Percentiles rank a stretch among this genome's conserved stretches.
These are phyloP conservation scores for Oreotragus oreotragus DNA, from an alignment of 2,113 vertebrate genomes.

Conservation along the genomic window DNA sequence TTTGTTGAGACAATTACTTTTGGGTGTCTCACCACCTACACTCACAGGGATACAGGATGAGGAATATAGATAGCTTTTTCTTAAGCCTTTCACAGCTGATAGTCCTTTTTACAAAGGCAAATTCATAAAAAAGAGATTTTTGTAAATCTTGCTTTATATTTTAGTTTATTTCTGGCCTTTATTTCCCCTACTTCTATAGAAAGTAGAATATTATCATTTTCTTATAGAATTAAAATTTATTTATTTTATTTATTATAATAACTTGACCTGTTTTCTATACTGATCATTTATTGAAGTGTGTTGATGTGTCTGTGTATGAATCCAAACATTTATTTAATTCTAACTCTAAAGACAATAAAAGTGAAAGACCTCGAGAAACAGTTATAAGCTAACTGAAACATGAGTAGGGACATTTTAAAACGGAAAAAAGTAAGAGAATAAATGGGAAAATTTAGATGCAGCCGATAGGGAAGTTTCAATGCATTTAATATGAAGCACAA, in stretches of 20 bases:
- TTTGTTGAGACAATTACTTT: neutral
- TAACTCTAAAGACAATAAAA: neutral
- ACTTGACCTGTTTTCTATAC: neutral
- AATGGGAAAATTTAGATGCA: neutral
- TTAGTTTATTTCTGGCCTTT: constrained; percentile 9
- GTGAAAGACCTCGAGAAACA: neutral
- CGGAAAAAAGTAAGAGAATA: neutral
- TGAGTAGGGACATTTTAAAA: neutral
- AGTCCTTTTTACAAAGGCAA: neutral
- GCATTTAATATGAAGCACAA: constrained; percentile 1
- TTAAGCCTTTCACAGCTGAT: neutral
- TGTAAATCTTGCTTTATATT: neutral
- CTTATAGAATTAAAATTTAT: neutral
- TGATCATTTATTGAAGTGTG: neutral
- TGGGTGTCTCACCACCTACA: neutral
- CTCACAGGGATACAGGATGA: neutral
- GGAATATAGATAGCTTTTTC: neutral
- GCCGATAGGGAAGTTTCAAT: neutral
- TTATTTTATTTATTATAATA: neutral
- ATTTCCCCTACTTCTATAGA: neutral
- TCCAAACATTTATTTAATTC: neutral
- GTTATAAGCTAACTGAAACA: neutral
- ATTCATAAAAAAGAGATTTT: neutral
- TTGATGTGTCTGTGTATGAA: neutral
- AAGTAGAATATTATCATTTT: neutral